Conservation (phyloP, 2,888 invertebrate genomes). For the Polydesmus complanatus region DNA sequence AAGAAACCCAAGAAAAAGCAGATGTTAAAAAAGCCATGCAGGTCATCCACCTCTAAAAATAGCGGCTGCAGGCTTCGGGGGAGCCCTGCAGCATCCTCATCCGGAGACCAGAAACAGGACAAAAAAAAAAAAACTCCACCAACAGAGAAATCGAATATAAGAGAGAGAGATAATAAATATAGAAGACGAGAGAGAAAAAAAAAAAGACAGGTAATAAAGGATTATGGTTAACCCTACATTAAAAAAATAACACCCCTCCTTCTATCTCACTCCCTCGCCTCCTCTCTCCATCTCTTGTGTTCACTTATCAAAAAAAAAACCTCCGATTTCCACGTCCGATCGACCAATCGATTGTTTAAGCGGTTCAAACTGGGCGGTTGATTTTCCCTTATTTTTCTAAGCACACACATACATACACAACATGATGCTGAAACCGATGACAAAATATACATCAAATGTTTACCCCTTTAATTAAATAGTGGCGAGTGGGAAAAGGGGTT, state of each 20-base stretch:
- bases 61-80: neutral
- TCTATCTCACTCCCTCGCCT: neutral
- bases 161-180: neutral
- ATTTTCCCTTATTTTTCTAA: neutral
- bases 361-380: too few relatives aligned
- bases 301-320: neutral
- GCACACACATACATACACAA: neutral
- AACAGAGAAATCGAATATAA: neutral
- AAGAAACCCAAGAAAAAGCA: neutral
- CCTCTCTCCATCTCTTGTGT: neutral
- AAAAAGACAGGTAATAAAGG: neutral
- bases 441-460: neutral
- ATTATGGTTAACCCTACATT: too few relatives aligned
- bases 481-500: neutral
- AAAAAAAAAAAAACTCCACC: neutral
- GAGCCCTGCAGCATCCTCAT: neutral
- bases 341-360: too few relatives aligned
- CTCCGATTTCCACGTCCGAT: too few relatives aligned
- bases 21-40: neutral
- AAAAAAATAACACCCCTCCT: too few relatives aligned
- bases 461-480: neutral
- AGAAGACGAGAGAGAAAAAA: neutral
- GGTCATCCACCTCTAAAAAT: neutral
- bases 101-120: neutral
- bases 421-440: neutral